A percentile compares a stretch with the other conserved stretches of the same genome.
phyloP scores from a whole-genome alignment of 2,888 invertebrate species.

The Xanthia togata region DNA sequence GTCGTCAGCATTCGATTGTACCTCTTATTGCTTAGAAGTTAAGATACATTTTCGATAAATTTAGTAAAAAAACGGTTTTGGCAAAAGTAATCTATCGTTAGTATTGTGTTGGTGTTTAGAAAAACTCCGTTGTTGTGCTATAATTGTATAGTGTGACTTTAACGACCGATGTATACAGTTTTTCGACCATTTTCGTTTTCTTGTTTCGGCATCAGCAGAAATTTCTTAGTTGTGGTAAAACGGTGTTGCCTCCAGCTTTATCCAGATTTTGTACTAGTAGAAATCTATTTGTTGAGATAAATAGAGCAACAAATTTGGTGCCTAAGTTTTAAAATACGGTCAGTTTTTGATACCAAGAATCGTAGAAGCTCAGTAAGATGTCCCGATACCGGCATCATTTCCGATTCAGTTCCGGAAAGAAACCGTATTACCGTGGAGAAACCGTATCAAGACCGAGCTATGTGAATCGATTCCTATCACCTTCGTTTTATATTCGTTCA shows the following conservation, averaged over 20 bases:
- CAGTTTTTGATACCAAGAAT: neutral
- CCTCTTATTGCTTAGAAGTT: neutral
- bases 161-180: neutral
- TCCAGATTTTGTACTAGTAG: neutral
- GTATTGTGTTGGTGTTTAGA: conserved; percentile 15
- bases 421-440: conserved; percentile 35
- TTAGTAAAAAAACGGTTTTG: neutral
- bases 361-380: conserved; percentile 11
- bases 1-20: conserved; percentile 14
- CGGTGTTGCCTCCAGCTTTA: neutral
- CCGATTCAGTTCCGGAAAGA: conserved; percentile 36
- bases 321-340: neutral
- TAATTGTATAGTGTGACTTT: conserved; percentile 7
- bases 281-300: neutral
- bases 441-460: conserved; percentile 23
- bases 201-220: neutral
- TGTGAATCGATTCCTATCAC: conserved; percentile 18
- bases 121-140: conserved; percentile 15
- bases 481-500: conserved; percentile 18
- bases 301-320: neutral
- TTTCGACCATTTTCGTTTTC: neutral
- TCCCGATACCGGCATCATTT: conserved; percentile 24
- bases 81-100: conserved; percentile 2
- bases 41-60: neutral
- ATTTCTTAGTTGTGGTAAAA: neutral